These are phyloP conservation scores for Catocala nupta DNA, from an alignment of 2,888 invertebrate species.

Conservation along the genomic window DNA sequence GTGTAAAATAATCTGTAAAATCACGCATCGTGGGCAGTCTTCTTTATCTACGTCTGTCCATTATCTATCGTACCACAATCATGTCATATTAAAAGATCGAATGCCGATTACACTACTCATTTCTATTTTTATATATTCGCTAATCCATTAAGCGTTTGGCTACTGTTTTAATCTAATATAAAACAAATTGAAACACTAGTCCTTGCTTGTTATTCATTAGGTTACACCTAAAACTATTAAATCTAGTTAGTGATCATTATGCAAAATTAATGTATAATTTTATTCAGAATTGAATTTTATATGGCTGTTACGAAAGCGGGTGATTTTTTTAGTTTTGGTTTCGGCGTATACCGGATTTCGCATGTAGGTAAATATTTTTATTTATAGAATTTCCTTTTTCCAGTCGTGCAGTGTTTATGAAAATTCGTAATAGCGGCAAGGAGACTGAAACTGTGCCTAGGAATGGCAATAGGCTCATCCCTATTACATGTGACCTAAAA, in stretches of 20 bases:
- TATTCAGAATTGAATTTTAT: conserved; percentile 30
- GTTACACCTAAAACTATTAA: conserved; percentile 46
- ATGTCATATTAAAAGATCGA: background rate
- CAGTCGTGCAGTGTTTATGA: too few relatives aligned
- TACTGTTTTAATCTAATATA: conserved; percentile 18
- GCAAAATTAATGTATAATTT: conserved; percentile 41
- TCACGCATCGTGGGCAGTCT: too few relatives aligned
- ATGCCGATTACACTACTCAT: background rate
- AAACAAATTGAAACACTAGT: conserved; percentile 30
- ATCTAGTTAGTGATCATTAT: conserved; percentile 44
- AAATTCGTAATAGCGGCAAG: too few relatives aligned
- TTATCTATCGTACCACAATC: too few relatives aligned
- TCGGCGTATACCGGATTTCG: background rate
- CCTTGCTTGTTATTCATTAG: conserved; percentile 41
- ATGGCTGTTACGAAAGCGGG: conserved; percentile 19
- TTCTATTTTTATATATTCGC: conserved; percentile 15
- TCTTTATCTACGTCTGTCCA: too few relatives aligned
- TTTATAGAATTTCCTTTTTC: too few relatives aligned
- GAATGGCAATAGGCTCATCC: too few relatives aligned
- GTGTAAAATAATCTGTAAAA: too few relatives aligned
- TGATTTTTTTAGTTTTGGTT: conserved; percentile 3
- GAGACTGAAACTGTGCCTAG: too few relatives aligned
- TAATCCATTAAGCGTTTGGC: conserved; percentile 9
- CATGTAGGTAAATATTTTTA: too few relatives aligned
- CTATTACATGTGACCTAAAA: too few relatives aligned